Base-by-base conservation (phyloP, 1,140 invertebrate genomes). In the Reticulitermes speratus region DNA sequence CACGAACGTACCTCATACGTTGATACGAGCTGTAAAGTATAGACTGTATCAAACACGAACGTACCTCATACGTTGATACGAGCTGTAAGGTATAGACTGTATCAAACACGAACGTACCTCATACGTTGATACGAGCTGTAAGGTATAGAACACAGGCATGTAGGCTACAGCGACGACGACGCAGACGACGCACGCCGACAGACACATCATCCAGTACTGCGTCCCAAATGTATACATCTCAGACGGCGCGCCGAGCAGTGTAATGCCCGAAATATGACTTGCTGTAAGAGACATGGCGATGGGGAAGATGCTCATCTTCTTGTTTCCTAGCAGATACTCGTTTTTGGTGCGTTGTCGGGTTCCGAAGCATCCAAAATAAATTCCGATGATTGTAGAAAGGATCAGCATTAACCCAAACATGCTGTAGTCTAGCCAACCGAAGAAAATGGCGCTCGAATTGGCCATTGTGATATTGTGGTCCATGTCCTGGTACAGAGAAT, bases 231-330 rank as follows among this genome's bases (percentile, higher is more conserved):
- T 95, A 90, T 97, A 98, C 87, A 97, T 95, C 91, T 98, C 97
- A 0, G 96, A 94, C 9, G 97, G 97, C 19, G 95, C 96, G 23
- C 97, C 97, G 25, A 98, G 92, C 86, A 98, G 94, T 16, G 97
- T 97, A 55, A 98, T 96, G 84, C 97, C 97, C 0, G 97, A 98
- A 90, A 98, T 95, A 90, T 97, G 97, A 89, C 95, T 96, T 59
- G 94, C 93, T 85, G 93, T 90, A 44, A 94, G 87, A 0, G 93
- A 94, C 88, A 94, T 91, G 44, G 93, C 92, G 44, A 94, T 92
- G 3, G 94, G 93, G 84, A 93, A 90, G 5, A 93, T 89, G 52
- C 90, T 88, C 93, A 95, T 94, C 52, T 92, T 91, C 65, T 92
- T 91, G 0, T 93, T 93, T 12, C 93, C 94, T 87, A 95, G 91